These are phyloP conservation scores for Orientallactaga bullata DNA, from an alignment of 2,113 vertebrate genomes.

Conservation along the genomic window DNA sequence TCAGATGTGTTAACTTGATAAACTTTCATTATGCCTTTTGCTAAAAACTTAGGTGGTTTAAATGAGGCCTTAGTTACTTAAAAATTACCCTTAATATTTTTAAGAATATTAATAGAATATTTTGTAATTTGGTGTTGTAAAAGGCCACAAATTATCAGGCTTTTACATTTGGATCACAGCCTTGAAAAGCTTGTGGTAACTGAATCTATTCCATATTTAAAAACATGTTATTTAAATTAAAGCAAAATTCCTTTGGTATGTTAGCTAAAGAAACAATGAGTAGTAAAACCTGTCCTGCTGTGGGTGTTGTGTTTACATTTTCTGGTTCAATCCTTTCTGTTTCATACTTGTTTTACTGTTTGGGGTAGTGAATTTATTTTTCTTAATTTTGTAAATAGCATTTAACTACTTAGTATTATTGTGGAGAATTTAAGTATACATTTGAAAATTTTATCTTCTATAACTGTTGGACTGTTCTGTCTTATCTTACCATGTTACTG, in stretches of 20 bases:
- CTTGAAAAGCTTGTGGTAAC: background rate
- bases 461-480: constrained; percentile 6
- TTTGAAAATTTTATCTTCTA: constrained; percentile 33
- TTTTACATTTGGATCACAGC: constrained; percentile 20
- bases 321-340: background rate
- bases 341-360: constrained; percentile 44
- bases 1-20: background rate
- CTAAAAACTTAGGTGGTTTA: background rate
- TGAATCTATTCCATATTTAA: constrained; percentile 37
- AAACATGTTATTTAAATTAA: background rate
- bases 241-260: constrained; percentile 31
- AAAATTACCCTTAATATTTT: background rate
- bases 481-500: constrained; percentile 45
- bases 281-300: background rate
- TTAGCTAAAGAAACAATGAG: constrained; percentile 46
- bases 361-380: constrained; percentile 39
- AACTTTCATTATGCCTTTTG: background rate
- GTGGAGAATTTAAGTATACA: constrained; percentile 48
- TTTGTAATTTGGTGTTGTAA: background rate
- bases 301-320: constrained; percentile 13
- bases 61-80: background rate
- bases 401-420: background rate
- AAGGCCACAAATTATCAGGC: background rate
- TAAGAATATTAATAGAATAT: background rate
- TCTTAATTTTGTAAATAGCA: constrained; percentile 36